Conservation (phyloP, 2,797 vertebrate genomes). For the Poecile montanus region DNA sequence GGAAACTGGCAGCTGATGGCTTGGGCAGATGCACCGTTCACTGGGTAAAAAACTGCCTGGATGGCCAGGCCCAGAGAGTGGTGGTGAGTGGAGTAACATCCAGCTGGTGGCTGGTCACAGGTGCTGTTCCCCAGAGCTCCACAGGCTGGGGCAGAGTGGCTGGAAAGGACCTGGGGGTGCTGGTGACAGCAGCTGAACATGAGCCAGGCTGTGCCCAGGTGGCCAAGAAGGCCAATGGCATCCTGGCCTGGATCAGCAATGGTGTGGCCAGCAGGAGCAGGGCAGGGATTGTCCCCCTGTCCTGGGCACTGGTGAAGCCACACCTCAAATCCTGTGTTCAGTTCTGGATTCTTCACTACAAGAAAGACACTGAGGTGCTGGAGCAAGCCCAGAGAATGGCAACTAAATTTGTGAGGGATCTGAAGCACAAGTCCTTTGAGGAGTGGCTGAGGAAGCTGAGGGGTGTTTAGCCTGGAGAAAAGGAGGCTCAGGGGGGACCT, state of each 20-base stretch:
- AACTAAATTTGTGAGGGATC: rapidly evolving
- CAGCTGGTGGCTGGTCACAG: rapidly evolving
- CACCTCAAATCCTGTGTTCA: rapidly evolving
- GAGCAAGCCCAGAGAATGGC: neutral
- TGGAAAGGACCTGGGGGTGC: neutral
- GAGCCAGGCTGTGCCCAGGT: neutral
- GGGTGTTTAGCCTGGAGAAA: neutral
- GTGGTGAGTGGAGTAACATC: neutral
- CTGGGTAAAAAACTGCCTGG: neutral
- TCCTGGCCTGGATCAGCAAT: neutral
- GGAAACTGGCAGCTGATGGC: neutral
- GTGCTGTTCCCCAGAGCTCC: rapidly evolving
- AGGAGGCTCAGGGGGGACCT: neutral
- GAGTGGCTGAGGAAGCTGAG: neutral
- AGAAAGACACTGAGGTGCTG: neutral
- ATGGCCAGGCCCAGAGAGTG: rapidly evolving
- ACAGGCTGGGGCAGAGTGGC: neutral
- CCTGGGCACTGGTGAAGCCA: rapidly evolving
- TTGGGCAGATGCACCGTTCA: neutral
- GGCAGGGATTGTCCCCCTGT: neutral
- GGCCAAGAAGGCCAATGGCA: neutral
- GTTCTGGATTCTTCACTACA: neutral
- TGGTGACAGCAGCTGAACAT: rapidly evolving
- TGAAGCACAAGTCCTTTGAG: neutral
- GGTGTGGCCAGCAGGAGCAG: neutral